Percentiles rank a stretch among this genome's conserved stretches.
Conservation (phyloP, 2,113 vertebrate genomes). For the Hippocampus comes region DNA sequence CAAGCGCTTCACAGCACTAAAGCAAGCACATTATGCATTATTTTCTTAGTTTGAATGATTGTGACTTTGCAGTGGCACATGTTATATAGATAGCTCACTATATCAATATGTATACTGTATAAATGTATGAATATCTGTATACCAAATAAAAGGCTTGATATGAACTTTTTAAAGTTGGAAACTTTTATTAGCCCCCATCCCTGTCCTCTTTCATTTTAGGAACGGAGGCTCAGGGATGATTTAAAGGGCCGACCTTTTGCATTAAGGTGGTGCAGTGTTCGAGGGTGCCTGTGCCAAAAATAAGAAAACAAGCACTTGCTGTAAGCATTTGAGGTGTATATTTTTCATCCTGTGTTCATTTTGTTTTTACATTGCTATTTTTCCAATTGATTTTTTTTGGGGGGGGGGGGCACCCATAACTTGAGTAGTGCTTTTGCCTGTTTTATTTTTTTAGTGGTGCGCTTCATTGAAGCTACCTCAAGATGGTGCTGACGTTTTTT, state of each 20-base stretch:
- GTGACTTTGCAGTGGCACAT: constrained; percentile 75
- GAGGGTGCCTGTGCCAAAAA: too few relatives aligned
- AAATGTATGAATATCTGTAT: constrained; percentile 89
- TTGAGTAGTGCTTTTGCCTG: too few relatives aligned
- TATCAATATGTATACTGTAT: constrained; percentile 83
- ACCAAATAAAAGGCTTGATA: constrained; percentile 99
- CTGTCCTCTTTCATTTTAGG: background rate
- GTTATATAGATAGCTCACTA: constrained; percentile 83
- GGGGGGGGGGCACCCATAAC: too few relatives aligned
- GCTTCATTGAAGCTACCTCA: constrained; percentile 22
- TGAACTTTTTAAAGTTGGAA: constrained; percentile 90
- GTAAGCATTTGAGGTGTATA: background rate
- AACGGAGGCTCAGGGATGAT: background rate
- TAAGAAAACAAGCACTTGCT: too few relatives aligned
- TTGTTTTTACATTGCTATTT: background rate
- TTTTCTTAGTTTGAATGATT: constrained; percentile 71
- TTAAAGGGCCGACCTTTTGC: background rate
- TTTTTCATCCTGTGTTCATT: background rate
- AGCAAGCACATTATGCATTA: constrained; percentile 54
- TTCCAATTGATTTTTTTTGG: background rate
- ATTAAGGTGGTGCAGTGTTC: background rate
- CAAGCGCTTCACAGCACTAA: constrained; percentile 44
- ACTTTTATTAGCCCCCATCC: constrained; percentile 51
- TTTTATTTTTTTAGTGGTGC: background rate
- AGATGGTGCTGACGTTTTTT: constrained; percentile 23